Evolutionary conservation across 2,113 vertebrate species (phyloP), one percentile per base, ranked within the genome.

Genomic region (Peromyscus californicus): DNA sequence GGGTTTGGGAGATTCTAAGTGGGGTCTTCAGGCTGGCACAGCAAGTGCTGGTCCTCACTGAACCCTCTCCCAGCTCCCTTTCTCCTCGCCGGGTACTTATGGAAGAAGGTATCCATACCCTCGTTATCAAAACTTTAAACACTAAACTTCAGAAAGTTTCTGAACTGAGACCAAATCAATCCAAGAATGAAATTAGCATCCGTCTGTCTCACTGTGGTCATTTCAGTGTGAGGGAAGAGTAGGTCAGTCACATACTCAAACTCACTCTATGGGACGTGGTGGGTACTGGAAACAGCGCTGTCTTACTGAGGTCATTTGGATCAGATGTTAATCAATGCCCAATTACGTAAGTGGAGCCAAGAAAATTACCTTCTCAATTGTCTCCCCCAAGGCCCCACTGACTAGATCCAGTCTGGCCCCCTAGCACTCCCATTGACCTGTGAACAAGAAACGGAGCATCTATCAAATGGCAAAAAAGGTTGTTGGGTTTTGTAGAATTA

Each of bases 81-180:
- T 21, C 26, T 79, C 22, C 48, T 87, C 76, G 59, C 29, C 91
- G 67, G 67, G 36, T 54, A 74, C 76, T 69, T 69, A 19, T 76
- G 75, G 57, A 79, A 45, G 45, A 29, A 88, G 1, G 12, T 36
- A 75, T 39, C 12, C 6, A 69, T 13, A n/a, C 48, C 36, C 2
- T 45, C 7, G 4, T 16, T 78, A 59, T 83, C 36, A 87, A 98
- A 97, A 91, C 61, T 59, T 70, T 61, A 94, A 80, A 70, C 36
- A 45, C 57, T 4, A 42, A 72, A 24, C 13, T 57, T 93, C 57
- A 61, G 57, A 83, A 93, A 69, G 24, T 70, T 59, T 92, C 63
- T 76, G 57, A 61, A 48, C 7, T 75, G 39, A 95, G 42, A 12
- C 19, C 51, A 92, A 82, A 61, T 88, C 12, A 74, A 94, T 7